Conservation (phyloP, 2,113 vertebrate species). For the Tympanuchus pallidicinctus region DNA sequence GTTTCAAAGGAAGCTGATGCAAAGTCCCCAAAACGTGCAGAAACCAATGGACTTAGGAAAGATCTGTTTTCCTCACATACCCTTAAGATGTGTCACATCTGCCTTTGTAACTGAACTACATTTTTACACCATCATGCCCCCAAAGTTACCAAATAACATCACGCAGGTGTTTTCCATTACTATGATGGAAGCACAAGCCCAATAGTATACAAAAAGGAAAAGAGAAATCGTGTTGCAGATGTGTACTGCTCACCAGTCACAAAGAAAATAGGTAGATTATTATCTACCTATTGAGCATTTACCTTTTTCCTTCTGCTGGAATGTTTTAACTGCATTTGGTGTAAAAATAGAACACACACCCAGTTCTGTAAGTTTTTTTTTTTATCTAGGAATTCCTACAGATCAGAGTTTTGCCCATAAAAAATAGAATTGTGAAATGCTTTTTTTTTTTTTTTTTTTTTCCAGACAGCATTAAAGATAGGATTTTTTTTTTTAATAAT, state of each 20-base stretch:
- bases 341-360: background rate
- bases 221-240: background rate
- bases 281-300: no score
- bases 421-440: background rate
- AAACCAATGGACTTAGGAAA: background rate
- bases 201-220: background rate
- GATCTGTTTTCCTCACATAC: background rate
- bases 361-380: background rate
- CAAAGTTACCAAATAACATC: background rate
- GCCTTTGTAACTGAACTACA: background rate
- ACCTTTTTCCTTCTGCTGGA: background rate
- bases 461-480: background rate
- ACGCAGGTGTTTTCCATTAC: background rate
- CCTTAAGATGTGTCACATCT: background rate
- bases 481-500: background rate
- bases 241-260: background rate
- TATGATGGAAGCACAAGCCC: rapidly evolving
- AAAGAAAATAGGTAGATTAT: background rate
- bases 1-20: conserved; percentile 10
- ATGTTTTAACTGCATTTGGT: background rate
- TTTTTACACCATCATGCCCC: background rate
- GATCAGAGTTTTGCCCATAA: background rate
- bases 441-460: background rate
- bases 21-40: background rate
- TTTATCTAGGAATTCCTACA: background rate